Conservation (phyloP, 2,888 invertebrate genomes). For the Argyra leucocephala region DNA sequence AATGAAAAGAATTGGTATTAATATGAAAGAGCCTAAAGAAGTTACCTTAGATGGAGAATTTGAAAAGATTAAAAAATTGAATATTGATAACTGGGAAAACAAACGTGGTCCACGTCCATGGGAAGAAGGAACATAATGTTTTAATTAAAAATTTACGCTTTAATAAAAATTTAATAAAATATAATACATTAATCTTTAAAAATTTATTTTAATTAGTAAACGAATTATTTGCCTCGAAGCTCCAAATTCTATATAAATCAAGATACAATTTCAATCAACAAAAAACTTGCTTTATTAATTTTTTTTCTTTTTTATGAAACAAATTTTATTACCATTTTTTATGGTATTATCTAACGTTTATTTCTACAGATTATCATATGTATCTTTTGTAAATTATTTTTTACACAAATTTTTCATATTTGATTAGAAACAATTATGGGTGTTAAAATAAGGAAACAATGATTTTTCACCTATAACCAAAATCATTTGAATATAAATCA, state of each 20-base stretch:
- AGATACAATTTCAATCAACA: background rate
- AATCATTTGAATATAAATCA: background rate
- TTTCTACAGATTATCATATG: background rate
- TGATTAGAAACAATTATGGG: background rate
- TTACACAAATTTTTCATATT: background rate
- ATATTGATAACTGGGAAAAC: conserved; percentile 79
- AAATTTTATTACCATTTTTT: background rate
- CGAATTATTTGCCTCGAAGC: too few relatives aligned
- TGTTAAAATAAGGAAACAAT: background rate
- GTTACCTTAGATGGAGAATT: conserved; percentile 65
- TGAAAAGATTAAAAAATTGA: conserved; percentile 60
- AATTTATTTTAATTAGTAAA: too few relatives aligned
- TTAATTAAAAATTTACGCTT: too few relatives aligned
- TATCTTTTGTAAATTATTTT: background rate
- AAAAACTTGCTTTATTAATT: conserved; percentile 4
- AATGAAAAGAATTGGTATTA: conserved; percentile 56
- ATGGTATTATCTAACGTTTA: background rate
- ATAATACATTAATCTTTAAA: too few relatives aligned
- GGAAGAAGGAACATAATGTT: conserved; percentile 52
- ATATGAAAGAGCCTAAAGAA: conserved; percentile 55
- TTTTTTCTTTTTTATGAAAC: background rate
- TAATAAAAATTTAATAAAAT: too few relatives aligned
- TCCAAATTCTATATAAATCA: too few relatives aligned
- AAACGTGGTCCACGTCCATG: conserved; percentile 76
- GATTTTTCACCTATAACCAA: background rate